Evolutionary conservation across 1,140 invertebrate genomes (phyloP), one percentile per base, ranked within the genome.

Genomic region (Ceratina australensis): DNA sequence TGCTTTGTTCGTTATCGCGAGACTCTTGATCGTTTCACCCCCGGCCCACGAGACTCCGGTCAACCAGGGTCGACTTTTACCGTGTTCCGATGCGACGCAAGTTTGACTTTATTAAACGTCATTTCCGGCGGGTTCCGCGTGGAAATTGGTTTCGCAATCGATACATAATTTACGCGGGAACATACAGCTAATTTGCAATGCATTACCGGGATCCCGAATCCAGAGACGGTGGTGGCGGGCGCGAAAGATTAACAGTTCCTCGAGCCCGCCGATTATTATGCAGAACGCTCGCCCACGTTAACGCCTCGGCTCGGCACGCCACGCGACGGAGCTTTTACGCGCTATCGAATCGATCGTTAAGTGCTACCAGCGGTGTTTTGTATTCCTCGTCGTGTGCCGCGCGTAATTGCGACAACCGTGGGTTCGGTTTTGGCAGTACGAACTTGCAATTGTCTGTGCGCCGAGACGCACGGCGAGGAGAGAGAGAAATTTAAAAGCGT

Each of bases 101-200:
- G 13, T 65, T 54, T 7, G 16, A 47, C 50, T 65, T 74, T 66
- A 74, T 74, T 67, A 57, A 57, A 57, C 72, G 33, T 57, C 50
- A 56, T 42, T 74, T 22, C 12, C 24, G 5, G 10, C 24, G 12
- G 13, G 49, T 15, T 56, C 16, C 5, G 15, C 15, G 15, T 33
- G 33, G 10, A 59, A 59, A 75, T 68, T 33, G 64, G 24, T 49
- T 57, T 15, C 33, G 33, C 33, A 22, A 68, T 68, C 73, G 13
- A 68, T 75, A 33, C 10, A 5, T 74, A 67, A 67, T 57, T 28
- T 47, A 42, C 72, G 22, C 10, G 52, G 4, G 22, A 16, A 26
- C 42, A 47, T 42, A 42, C 33, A 42, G 20, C 24, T 75, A 68
- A 75, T 75, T 75, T 59, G 24, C 64, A 22, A 56, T 49, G 64